Conservation (phyloP, 2,113 vertebrate species). For the Pardalotus punctatus region DNA sequence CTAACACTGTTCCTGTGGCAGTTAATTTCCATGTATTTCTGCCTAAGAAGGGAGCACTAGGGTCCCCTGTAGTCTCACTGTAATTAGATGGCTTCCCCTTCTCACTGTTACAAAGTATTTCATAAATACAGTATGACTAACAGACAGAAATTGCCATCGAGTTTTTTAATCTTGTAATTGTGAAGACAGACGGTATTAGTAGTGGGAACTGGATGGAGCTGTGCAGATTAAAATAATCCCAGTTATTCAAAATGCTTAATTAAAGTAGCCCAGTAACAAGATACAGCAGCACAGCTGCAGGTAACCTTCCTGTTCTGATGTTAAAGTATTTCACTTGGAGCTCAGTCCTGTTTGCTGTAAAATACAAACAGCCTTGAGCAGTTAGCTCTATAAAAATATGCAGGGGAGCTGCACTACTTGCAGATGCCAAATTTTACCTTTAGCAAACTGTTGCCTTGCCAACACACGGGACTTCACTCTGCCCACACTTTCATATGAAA, state of each 20-base stretch:
- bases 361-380: background rate
- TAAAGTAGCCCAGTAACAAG: background rate
- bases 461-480: background rate
- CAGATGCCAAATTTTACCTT: background rate
- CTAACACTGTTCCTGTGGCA: background rate
- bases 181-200: background rate
- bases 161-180: background rate
- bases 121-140: background rate
- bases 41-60: background rate
- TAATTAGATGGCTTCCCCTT: background rate
- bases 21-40: background rate
- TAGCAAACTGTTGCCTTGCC: background rate
- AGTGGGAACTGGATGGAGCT: background rate
- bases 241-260: background rate
- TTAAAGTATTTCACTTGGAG: background rate
- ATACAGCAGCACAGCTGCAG: background rate
- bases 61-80: background rate
- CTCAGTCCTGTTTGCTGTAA: background rate
- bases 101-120: background rate
- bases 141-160: background rate
- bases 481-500: background rate
- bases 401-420: background rate
- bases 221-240: background rate
- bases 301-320: background rate
- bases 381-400: background rate